Base-by-base conservation (phyloP, 2,888 invertebrate genomes). In the Graphium colonna region DNA sequence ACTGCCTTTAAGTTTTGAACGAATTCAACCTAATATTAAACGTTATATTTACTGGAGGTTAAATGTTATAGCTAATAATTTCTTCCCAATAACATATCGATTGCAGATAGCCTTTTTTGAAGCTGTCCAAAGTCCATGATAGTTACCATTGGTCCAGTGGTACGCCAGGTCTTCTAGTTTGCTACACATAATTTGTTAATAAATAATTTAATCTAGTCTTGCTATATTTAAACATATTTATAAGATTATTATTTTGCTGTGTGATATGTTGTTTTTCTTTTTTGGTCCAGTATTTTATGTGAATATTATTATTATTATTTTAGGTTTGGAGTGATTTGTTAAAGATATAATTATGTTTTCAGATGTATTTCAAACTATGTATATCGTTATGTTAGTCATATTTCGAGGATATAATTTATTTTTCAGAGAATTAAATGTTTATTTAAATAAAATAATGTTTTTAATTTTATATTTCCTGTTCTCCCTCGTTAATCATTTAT, bases 121-220 rank as follows among this genome's bases (percentile, higher is more conserved):
- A 9, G 9, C 36, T 31, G 12, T 18, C 33, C 36, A 7, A 33
- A 33, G 5, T 12, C 44, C 16, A 31, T n/a, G 12, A n/a, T n/a
- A n/a, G n/a, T n/a, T n/a, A n/a, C n/a, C n/a, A n/a, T n/a, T n/a
- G n/a, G n/a, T n/a, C n/a, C n/a, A n/a, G n/a, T n/a, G n/a, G n/a
- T n/a, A n/a, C n/a, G n/a, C n/a, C 1, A 28, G 44, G 8, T 33
- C 4, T 45, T 31, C 28, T 44, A 31, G 15, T 12, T 10, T 21
- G 12, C 13, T 7, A 15, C 10, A 16, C 4, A 16, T 45, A 17
- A 28, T 45, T 8, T 45, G 13, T 17, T n/a, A 16, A 45, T 4
- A 17, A n/a, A 36, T 10, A 26, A 15, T 42, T 43, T 49, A 65
- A 56, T 69, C 66, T 76, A 75, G 71, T 73, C 64, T 60, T 68